Evolutionary conservation across 2,113 vertebrate species (phyloP).

Genomic region (Panthera tigris): DNA sequence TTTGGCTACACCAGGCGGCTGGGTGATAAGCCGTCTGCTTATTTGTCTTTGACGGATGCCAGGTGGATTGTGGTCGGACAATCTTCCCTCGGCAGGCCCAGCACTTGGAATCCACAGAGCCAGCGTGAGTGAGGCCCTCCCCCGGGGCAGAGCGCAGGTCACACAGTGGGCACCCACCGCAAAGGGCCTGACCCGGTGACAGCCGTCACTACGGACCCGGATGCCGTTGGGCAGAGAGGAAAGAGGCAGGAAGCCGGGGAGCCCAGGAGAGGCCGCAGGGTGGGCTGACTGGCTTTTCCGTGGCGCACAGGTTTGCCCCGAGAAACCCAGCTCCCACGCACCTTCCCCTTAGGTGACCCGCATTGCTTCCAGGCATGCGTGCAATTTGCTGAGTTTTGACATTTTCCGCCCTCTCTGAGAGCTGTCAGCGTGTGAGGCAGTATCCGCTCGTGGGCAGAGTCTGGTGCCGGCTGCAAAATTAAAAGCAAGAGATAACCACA

Average conservation of each 20-base stretch:
- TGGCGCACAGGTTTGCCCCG: not conserved
- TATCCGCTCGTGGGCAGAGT: not conserved
- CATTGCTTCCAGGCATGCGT: not conserved
- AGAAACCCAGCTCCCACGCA: not conserved
- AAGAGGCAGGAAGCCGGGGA: not conserved
- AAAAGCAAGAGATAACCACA: constrained; percentile 49
- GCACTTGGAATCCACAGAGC: not conserved
- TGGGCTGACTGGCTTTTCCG: not conserved
- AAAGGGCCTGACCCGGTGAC: not conserved
- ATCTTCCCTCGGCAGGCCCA: constrained; percentile 46
- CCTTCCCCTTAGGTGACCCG: not conserved
- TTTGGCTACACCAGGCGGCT: constrained; percentile 40
- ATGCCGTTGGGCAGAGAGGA: not conserved
- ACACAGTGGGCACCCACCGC: not conserved
- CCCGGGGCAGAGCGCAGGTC: not conserved
- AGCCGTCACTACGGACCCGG: not conserved
- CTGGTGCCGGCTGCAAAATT: constrained; percentile 45
- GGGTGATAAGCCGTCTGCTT: constrained; percentile 57
- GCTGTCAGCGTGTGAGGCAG: not conserved
- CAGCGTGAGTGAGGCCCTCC: not conserved
- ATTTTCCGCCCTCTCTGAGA: constrained; percentile 1
- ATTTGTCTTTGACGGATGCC: constrained; percentile 59
- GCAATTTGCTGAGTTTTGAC: not conserved
- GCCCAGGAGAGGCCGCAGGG: not conserved
- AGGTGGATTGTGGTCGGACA: constrained; percentile 66